Evolutionary conservation across 1,140 invertebrate genomes (phyloP).

Genomic region (Callitettix versicolor): DNA sequence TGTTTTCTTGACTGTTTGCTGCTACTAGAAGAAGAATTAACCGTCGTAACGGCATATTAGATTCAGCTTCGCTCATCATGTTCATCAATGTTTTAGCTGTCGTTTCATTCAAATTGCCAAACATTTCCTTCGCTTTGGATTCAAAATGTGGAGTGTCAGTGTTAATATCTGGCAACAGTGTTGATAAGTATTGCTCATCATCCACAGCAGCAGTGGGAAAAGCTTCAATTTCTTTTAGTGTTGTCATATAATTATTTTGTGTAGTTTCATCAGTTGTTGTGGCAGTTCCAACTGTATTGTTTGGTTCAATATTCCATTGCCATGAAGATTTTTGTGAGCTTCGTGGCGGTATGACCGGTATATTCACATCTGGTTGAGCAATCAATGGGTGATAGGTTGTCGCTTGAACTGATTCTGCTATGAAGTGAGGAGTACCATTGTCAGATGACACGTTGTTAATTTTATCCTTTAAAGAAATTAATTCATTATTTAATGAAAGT

Average conservation of each 20-base stretch:
- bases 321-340: constrained; percentile 14
- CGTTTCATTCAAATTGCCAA: constrained; percentile 60
- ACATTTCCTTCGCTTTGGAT: constrained; percentile 50
- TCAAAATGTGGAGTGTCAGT: constrained; percentile 22
- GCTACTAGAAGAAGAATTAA: constrained; percentile 64
- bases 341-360: not conserved
- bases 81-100: constrained; percentile 60
- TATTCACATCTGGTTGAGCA: not conserved
- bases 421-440: too few species aligned
- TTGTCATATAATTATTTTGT: not conserved
- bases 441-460: too few species aligned
- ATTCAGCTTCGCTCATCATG: constrained; percentile 68
- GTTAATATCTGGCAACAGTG: not conserved
- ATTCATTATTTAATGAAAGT: not conserved
- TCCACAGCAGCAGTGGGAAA: too few species aligned
- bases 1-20: constrained; percentile 42
- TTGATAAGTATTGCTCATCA: constrained; percentile 15
- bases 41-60: constrained; percentile 59
- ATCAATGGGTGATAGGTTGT: constrained; percentile 4
- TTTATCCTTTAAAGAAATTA: not conserved
- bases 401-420: not conserved
- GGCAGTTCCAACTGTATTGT: not conserved
- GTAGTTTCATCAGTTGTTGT: constrained; percentile 1
- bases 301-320: constrained; percentile 17
- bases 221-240: too few species aligned